Percentiles rank a stretch among this genome's conserved stretches.
Conservation (phyloP, 2,888 invertebrate species). For the Chironomus tentans region DNA sequence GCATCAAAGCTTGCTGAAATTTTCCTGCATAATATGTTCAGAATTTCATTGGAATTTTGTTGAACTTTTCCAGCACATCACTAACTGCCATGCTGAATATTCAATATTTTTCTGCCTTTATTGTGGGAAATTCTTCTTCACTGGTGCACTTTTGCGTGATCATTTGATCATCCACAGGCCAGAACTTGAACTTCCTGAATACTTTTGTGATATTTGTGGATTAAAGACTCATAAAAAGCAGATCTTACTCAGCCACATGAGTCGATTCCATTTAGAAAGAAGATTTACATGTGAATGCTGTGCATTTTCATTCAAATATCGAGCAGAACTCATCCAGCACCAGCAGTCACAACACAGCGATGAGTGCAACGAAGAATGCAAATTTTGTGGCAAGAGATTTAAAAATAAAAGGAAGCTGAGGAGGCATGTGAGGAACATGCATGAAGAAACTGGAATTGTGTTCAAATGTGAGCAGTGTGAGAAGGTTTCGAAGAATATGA, state of each 20-base stretch:
- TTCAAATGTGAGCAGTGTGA: not conserved
- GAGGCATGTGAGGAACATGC: not conserved
- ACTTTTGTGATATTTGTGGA: not conserved
- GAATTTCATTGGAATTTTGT: slow-evolving; percentile 7
- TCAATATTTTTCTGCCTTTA: not conserved
- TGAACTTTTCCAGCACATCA: not conserved
- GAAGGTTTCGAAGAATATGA: not conserved
- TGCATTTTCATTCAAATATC: not conserved
- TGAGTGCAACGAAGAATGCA: not conserved
- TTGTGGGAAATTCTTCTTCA: not conserved
- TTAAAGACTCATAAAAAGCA: not conserved
- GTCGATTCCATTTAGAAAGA: not conserved
- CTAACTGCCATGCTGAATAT: not conserved
- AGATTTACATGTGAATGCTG: not conserved
- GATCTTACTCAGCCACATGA: not conserved
- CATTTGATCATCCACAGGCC: not conserved
- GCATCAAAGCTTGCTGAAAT: not conserved
- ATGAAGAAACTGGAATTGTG: not conserved
- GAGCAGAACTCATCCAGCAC: not conserved
- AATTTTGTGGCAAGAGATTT: not conserved
- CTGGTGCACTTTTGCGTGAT: not conserved
- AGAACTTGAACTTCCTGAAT: not conserved
- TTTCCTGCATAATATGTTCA: not conserved
- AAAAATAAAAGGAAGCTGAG: not conserved
- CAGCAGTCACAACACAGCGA: not conserved